Evolutionary conservation across 2,888 invertebrate genomes (phyloP).

Genomic region (Podabrus alpinus): DNA sequence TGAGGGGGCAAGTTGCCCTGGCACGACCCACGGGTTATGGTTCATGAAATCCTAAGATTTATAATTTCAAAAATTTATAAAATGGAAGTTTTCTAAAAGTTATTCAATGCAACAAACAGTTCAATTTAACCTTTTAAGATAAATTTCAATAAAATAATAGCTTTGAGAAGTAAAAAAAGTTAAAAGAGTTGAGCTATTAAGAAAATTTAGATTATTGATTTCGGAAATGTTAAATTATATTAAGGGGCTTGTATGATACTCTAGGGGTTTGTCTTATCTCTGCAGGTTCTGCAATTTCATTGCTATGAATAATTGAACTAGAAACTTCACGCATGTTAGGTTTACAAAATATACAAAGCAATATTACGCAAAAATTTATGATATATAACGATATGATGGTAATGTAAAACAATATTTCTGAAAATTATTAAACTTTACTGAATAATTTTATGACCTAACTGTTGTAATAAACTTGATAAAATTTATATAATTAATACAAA

Average conservation of each 20-base stretch:
- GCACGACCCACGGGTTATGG: no score
- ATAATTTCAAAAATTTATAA: no score
- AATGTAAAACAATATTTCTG: not conserved
- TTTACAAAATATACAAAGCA: not conserved
- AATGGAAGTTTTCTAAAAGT: not conserved
- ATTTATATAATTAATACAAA: not conserved
- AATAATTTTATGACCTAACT: not conserved
- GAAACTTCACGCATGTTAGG: slow-evolving; percentile 7
- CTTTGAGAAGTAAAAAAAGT: not conserved
- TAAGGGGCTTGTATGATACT: slow-evolving; percentile 13
- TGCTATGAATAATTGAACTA: slow-evolving; percentile 3
- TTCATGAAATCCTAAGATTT: no score
- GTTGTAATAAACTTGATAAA: not conserved
- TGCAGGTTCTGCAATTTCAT: slow-evolving; percentile 7
- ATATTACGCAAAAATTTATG: not conserved
- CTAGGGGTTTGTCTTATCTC: slow-evolving; percentile 15
- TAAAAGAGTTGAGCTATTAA: not conserved
- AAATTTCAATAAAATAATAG: not conserved
- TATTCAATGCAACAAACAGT: not conserved
- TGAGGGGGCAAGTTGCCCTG: no score
- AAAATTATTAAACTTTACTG: not conserved
- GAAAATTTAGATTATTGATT: slow-evolving; percentile 15
- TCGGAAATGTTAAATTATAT: slow-evolving; percentile 16
- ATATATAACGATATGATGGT: not conserved
- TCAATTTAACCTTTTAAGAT: not conserved